Conservation (phyloP, 1,140 invertebrate species). For the Gonatopus flavifemur region DNA sequence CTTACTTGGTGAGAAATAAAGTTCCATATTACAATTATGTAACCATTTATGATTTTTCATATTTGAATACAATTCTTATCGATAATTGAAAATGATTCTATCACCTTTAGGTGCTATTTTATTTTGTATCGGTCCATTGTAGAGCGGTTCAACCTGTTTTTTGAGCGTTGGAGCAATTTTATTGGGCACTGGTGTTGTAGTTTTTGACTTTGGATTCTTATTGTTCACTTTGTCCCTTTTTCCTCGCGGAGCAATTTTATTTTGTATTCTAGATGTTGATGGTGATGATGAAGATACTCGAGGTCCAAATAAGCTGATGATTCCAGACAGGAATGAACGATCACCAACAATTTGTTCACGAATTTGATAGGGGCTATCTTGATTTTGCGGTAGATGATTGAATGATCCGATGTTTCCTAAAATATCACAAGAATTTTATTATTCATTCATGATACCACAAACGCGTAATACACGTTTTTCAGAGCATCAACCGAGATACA, state of each 20-base stretch:
- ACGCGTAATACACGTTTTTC: no score
- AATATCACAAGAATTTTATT: neutral
- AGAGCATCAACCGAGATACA: no score
- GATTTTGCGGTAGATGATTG: no score
- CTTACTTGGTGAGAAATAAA: no score
- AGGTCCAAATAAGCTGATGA: slow-evolving; percentile 10
- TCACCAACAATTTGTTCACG: no score
- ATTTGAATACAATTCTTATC: no score
- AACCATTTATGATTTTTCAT: no score
- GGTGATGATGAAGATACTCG: neutral
- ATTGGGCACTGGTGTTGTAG: neutral
- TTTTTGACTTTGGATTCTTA: neutral
- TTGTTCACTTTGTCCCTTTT: no score
- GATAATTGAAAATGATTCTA: neutral
- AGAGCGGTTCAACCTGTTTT: neutral
- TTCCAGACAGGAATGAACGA: no score
- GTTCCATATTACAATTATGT: no score
- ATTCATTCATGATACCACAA: no score
- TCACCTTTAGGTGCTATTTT: slow-evolving; percentile 30
- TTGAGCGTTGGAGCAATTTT: slow-evolving; percentile 12
- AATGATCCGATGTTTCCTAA: neutral
- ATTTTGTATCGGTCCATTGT: slow-evolving; percentile 20
- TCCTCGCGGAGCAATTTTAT: slow-evolving; percentile 42
- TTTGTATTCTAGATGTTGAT: slow-evolving; percentile 29
- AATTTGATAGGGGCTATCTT: no score